Conservation (phyloP, 2,888 invertebrate genomes). For the Camptogramma bilineatum region DNA sequence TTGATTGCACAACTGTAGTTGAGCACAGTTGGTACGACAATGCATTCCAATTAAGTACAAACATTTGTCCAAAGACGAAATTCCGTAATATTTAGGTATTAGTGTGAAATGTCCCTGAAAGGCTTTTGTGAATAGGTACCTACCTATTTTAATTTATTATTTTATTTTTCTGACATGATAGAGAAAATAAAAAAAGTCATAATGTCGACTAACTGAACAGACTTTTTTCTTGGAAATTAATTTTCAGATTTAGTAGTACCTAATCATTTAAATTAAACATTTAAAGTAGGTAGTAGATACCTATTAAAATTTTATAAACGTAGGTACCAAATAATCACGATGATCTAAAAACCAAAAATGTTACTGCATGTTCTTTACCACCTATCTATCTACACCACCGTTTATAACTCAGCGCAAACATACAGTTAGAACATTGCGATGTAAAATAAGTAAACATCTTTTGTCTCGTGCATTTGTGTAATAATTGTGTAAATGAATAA, state of each 20-base stretch:
- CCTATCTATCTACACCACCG: not conserved
- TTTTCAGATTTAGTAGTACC: too few species aligned
- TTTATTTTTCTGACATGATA: too few species aligned
- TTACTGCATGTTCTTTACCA: too few species aligned
- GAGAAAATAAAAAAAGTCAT: too few species aligned
- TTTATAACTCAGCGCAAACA: not conserved
- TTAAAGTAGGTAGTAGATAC: too few species aligned
- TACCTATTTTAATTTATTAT: not conserved
- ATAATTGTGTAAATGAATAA: constrained; percentile 18
- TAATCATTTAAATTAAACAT: too few species aligned
- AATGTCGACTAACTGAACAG: too few species aligned
- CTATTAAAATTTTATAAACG: too few species aligned
- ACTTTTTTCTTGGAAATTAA: too few species aligned
- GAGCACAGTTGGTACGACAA: constrained; percentile 34
- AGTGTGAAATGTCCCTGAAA: not conserved
- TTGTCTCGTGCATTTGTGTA: constrained; percentile 17
- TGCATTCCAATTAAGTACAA: constrained; percentile 38
- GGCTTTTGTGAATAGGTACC: not conserved
- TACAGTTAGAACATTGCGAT: not conserved
- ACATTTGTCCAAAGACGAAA: constrained; percentile 24
- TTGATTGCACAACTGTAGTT: constrained; percentile 61
- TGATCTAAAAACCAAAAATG: too few species aligned
- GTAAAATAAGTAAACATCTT: constrained; percentile 16
- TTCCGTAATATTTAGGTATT: not conserved
- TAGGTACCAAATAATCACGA: too few species aligned